Evolutionary conservation across 1,140 invertebrate genomes (phyloP), one percentile per base, ranked within the genome.

Genomic region (Bombus confusus): DNA sequence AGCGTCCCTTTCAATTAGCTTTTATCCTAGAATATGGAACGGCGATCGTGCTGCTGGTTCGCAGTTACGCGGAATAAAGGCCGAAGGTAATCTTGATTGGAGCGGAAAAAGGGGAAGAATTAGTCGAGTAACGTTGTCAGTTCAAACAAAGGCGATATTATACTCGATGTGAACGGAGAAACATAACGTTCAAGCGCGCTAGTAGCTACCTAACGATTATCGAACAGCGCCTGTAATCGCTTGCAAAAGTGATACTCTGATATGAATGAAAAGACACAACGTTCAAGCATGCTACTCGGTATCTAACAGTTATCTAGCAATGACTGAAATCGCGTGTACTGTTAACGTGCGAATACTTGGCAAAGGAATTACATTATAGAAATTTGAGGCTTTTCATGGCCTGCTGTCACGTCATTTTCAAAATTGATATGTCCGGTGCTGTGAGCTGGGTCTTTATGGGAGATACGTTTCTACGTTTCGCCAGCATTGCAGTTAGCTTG

Each of bases 1-100:
- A 4, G 57, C 18, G 64, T 80, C 43, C 22, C 52, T 73, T 43
- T 86, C 80, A 73, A 82, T 88, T 85, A 86, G 34, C 62, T 37
- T 77, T 89, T 86, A 86, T 80, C 68, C 80, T 57, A 10, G 34
- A 69, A 86, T 64, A 84, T 80, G 59, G 13, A 62, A 71, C 39
- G 10, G 31, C 15, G 57, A 88, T 62, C 39, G 73, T 6, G 25
- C 13, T 64, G 5, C 64, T 12, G 74, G 74, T 28, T 64, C 52
- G 37, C 57, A 84, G 62, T 18, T 57, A 64, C n/a, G 37, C 18
- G 47, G 62, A 68, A 47, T 28, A 64, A 79, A 72, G 69, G 34
- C 37, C 12, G 41, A 25, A 12, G 73, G 52, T 31, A 69, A 74
- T 43, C 43, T 57, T 75, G 75, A 84, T 85, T 71, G 43, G 22